Evolutionary conservation across 2,797 vertebrate species (phyloP).

Genomic region (Tiaroga cobitis): DNA sequence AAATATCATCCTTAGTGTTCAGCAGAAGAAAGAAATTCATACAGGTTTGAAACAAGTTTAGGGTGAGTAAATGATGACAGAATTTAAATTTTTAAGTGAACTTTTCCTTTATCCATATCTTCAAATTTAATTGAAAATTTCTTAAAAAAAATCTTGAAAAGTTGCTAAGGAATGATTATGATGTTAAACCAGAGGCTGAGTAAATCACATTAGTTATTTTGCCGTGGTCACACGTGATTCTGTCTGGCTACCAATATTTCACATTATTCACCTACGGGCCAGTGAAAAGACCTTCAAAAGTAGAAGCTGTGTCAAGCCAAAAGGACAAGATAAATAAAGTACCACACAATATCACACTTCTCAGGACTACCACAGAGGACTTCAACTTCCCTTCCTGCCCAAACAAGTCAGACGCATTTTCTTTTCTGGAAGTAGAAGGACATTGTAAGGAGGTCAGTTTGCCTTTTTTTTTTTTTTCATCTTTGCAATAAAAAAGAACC

Average conservation of each 20-base stretch:
- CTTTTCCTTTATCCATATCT: neutral
- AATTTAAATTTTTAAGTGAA: too few relatives aligned
- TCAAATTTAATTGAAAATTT: neutral
- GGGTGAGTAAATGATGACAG: too few relatives aligned
- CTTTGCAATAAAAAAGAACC: constrained; percentile 47
- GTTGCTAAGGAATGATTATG: neutral
- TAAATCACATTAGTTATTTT: constrained; percentile 8
- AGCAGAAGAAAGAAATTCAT: too few relatives aligned
- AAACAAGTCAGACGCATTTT: constrained; percentile 55
- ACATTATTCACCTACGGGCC: neutral
- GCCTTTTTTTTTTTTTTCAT: constrained; percentile 54
- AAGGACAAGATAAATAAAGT: constrained; percentile 39
- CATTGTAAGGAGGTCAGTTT: constrained; percentile 45
- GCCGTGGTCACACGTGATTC: neutral
- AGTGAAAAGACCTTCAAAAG: constrained; percentile 6
- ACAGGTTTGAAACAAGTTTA: too few relatives aligned
- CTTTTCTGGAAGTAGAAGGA: constrained; percentile 52
- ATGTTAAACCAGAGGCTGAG: neutral
- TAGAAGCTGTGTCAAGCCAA: constrained; percentile 26
- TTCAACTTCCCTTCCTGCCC: constrained; percentile 43
- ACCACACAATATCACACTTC: constrained; percentile 35
- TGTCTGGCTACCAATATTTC: neutral
- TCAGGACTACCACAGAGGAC: constrained; percentile 15
- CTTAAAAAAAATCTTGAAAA: neutral
- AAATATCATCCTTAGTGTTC: too few relatives aligned